phyloP scores from a whole-genome alignment of 2,888 invertebrate genomes.

The Cerastis leucographa region DNA sequence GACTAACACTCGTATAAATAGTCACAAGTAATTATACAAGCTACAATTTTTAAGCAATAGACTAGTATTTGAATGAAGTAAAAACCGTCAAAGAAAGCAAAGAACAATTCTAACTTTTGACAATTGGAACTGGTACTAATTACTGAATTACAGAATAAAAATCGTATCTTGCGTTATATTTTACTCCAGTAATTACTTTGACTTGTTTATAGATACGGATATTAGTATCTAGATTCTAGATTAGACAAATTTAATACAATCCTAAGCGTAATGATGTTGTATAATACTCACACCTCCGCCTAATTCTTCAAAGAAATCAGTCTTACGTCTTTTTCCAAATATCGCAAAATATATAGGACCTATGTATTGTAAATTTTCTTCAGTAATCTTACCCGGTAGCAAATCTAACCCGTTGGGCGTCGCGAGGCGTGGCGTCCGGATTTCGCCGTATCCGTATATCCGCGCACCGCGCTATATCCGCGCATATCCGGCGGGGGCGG shows the following conservation, averaged over 20 bases:
- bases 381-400: conserved; percentile 11
- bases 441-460: conserved; percentile 76
- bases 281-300: background rate
- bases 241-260: background rate
- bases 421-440: conserved; percentile 83
- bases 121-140: too few species aligned
- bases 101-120: too few species aligned
- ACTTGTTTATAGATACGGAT: too few species aligned
- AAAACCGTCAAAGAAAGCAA: background rate
- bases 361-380: conserved; percentile 25
- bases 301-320: background rate
- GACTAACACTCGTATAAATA: background rate
- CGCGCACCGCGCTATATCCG: conserved; percentile 80
- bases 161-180: too few species aligned
- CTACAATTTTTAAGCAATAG: too few species aligned
- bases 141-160: too few species aligned
- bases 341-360: background rate
- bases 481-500: conserved; percentile 85
- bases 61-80: background rate
- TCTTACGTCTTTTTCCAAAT: background rate
- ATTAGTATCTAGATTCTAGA: background rate
- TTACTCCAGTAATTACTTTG: too few species aligned
- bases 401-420: conserved; percentile 73
- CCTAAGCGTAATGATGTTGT: background rate
- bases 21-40: too few species aligned